Evolutionary conservation across 2,113 vertebrate species (phyloP).

Genomic region (Periophthalmus modestus): DNA sequence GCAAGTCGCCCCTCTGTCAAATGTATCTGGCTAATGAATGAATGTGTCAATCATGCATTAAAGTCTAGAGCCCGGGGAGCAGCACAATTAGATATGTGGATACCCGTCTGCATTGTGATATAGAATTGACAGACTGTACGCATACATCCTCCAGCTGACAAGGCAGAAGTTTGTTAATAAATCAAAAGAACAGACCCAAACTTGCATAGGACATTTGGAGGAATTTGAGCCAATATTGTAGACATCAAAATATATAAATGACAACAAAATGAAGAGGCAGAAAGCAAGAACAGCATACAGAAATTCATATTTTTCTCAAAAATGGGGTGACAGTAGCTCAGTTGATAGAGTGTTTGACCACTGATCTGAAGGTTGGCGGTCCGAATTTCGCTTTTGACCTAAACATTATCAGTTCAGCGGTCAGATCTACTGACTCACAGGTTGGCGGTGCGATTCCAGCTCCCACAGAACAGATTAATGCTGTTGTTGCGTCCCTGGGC

Average conservation of each 20-base stretch:
- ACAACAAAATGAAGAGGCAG: conserved; percentile 14
- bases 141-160: conserved; percentile 21
- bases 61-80: conserved; percentile 31
- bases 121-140: conserved; percentile 32
- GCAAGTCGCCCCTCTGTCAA: conserved; percentile 56
- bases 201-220: conserved; percentile 17
- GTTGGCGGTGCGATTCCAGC: too few species aligned
- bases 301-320: conserved; percentile 9
- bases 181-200: conserved; percentile 38
- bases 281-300: not conserved
- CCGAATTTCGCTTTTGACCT: too few species aligned
- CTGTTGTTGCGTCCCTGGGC: too few species aligned
- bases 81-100: conserved; percentile 41
- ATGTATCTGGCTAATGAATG: conserved; percentile 57
- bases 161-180: conserved; percentile 43
- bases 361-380: too few species aligned
- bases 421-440: too few species aligned
- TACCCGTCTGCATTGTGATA: conserved; percentile 31
- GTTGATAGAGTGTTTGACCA: too few species aligned
- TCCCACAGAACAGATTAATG: too few species aligned
- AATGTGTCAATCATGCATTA: conserved; percentile 52
- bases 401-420: too few species aligned
- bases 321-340: too few species aligned
- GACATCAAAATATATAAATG: conserved; percentile 9
- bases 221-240: conserved; percentile 22